These are phyloP conservation scores for Sander lucioperca DNA, from an alignment of 2,113 vertebrate genomes.

Conservation along the genomic window DNA sequence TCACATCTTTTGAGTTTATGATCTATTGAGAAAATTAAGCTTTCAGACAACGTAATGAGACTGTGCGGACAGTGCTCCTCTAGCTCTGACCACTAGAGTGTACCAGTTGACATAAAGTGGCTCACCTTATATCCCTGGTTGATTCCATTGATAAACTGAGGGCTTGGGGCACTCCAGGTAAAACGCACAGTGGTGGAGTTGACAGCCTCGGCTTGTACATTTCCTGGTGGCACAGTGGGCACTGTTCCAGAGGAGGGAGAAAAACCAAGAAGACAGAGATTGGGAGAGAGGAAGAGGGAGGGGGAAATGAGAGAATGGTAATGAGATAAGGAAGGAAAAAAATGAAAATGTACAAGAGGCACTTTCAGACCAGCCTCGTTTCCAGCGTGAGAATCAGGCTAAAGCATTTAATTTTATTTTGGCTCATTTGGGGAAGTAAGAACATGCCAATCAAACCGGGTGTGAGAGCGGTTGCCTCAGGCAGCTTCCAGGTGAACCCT, in stretches of 20 bases:
- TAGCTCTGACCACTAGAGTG: constrained; percentile 63
- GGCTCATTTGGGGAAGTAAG: constrained; percentile 64
- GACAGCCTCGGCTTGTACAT: constrained; percentile 93
- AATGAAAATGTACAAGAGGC: constrained; percentile 27
- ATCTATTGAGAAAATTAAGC: background rate
- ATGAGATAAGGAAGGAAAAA: constrained; percentile 31
- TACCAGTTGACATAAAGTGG: constrained; percentile 55
- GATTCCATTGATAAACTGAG: constrained; percentile 99
- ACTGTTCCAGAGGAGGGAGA: constrained; percentile 82
- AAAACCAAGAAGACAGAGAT: constrained; percentile 10
- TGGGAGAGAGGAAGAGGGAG: constrained; percentile 2
- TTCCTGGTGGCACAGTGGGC: constrained; percentile 95
- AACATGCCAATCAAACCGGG: constrained; percentile 69
- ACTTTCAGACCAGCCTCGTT: constrained; percentile 44
- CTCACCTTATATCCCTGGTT: constrained; percentile 99
- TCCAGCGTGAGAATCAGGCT: constrained; percentile 49
- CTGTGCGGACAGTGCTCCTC: constrained; percentile 16
- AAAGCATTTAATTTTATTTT: constrained; percentile 44
- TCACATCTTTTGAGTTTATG: background rate
- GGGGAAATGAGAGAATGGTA: constrained; percentile 2
- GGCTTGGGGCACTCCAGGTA: constrained; percentile 96
- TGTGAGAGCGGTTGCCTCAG: constrained; percentile 74
- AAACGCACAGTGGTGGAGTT: constrained; percentile 96
- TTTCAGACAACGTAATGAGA: background rate
- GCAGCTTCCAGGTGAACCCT: constrained; percentile 78